Percentiles rank a stretch among this genome's conserved stretches.
Evolutionary conservation across 2,797 vertebrate species (phyloP).

Genomic region (Sebastes iracundus): DNA sequence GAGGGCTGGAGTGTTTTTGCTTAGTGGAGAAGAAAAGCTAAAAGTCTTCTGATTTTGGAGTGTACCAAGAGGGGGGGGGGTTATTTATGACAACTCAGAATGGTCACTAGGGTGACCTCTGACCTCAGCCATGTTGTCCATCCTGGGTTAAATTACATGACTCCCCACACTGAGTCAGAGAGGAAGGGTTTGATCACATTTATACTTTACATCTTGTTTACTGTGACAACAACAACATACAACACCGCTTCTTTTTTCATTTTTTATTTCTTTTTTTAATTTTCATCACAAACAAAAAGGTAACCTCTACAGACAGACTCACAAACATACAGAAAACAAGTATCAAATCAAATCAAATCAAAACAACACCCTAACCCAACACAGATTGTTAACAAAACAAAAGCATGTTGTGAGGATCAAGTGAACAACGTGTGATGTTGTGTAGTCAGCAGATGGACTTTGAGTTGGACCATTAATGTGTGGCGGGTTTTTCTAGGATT

Average conservation of each 20-base stretch:
- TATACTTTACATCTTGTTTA: not conserved
- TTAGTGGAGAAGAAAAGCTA: not conserved
- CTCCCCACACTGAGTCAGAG: not conserved
- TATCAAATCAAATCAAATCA: no score
- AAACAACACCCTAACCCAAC: no score
- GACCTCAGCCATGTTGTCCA: conserved; percentile 21
- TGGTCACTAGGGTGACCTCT: conserved; percentile 35
- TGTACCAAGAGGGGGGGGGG: not conserved
- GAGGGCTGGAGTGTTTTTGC: not conserved
- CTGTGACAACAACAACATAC: not conserved
- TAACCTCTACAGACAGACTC: no score
- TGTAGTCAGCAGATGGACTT: not conserved
- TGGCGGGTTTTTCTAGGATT: not conserved
- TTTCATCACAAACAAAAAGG: no score
- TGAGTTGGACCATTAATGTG: not conserved
- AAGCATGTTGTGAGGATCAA: not conserved
- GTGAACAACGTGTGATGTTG: not conserved
- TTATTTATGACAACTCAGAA: conserved; percentile 52
- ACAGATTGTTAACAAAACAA: no score
- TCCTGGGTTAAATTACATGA: conserved; percentile 27
- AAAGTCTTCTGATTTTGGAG: not conserved
- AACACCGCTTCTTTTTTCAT: no score
- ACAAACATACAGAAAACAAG: no score
- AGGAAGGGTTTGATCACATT: not conserved
- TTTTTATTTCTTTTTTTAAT: no score